phyloP scores from a whole-genome alignment of 2,113 vertebrate species.

The Elephas maximus region DNA sequence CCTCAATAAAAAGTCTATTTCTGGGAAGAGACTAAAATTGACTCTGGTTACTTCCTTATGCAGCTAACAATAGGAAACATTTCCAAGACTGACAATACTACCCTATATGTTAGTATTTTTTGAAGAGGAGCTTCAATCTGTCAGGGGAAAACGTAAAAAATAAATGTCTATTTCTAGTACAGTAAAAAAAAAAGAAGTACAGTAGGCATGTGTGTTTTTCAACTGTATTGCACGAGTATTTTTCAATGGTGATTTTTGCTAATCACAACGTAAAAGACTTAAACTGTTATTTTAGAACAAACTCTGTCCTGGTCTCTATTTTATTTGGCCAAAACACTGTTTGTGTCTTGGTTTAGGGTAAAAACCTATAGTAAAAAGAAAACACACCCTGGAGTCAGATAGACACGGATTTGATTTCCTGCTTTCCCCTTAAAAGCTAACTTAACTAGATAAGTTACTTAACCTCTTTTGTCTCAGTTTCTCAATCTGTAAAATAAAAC shows the following conservation, averaged over 20 bases:
- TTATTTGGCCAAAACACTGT: background rate
- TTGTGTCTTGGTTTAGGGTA: background rate
- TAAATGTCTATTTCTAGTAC: background rate
- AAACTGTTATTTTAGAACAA: conserved; percentile 27
- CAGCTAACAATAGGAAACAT: background rate
- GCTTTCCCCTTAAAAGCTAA: conserved; percentile 29
- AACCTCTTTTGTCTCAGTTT: background rate
- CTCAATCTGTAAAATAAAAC: background rate
- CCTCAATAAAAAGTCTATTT: conserved; percentile 61
- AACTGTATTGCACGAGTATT: background rate
- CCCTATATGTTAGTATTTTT: background rate
- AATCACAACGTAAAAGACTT: background rate
- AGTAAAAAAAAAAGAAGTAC: background rate
- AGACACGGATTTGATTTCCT: conserved; percentile 21
- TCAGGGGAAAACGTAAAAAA: background rate
- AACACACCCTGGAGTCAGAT: background rate
- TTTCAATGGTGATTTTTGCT: background rate
- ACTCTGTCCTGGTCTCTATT: conserved; percentile 6
- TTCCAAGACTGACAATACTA: background rate
- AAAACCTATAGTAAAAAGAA: background rate
- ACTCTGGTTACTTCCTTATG: background rate
- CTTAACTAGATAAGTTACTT: background rate
- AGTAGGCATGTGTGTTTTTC: background rate
- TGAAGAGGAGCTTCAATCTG: conserved; percentile 34
- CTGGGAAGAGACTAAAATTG: conserved; percentile 62